These are phyloP conservation scores for Uria lomvia DNA, from an alignment of 2,113 vertebrate species.

Conservation along the genomic window DNA sequence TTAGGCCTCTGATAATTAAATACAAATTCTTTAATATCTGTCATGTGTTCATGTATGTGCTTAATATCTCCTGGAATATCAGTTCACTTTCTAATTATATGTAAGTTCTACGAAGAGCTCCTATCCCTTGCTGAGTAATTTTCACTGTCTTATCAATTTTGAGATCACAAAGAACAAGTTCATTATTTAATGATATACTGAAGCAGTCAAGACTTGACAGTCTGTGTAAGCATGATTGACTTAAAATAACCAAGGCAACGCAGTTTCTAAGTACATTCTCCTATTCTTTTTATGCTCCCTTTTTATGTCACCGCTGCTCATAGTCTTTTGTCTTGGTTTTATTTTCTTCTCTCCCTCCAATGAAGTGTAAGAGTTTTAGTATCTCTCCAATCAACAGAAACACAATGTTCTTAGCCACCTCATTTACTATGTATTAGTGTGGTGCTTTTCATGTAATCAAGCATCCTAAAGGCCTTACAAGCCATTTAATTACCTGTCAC, in stretches of 20 bases:
- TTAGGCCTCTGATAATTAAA: not conserved
- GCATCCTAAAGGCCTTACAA: constrained; percentile 45
- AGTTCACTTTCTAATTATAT: constrained; percentile 4
- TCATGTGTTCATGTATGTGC: not conserved
- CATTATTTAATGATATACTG: constrained; percentile 44
- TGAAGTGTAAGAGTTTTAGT: constrained; percentile 4
- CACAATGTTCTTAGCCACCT: not conserved
- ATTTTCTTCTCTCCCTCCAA: constrained; percentile 5
- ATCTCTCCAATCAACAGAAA: constrained; percentile 14
- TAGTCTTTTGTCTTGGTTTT: constrained; percentile 27
- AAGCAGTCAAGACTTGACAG: constrained; percentile 33
- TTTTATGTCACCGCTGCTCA: constrained; percentile 21
- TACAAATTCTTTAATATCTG: not conserved
- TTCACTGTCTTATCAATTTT: not conserved
- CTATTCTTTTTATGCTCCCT: constrained; percentile 1
- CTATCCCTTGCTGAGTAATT: constrained; percentile 4
- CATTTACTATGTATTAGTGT: constrained; percentile 34
- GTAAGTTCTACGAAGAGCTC: not conserved
- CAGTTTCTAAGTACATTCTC: constrained; percentile 9
- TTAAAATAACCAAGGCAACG: constrained; percentile 55
- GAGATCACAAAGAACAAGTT: constrained; percentile 10
- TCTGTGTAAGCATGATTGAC: constrained; percentile 3
- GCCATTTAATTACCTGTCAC: constrained; percentile 62
- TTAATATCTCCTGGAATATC: constrained; percentile 3
- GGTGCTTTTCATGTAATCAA: constrained; percentile 34